Evolutionary conservation across 2,113 vertebrate species (phyloP).

Genomic region (Apeltes quadracus): DNA sequence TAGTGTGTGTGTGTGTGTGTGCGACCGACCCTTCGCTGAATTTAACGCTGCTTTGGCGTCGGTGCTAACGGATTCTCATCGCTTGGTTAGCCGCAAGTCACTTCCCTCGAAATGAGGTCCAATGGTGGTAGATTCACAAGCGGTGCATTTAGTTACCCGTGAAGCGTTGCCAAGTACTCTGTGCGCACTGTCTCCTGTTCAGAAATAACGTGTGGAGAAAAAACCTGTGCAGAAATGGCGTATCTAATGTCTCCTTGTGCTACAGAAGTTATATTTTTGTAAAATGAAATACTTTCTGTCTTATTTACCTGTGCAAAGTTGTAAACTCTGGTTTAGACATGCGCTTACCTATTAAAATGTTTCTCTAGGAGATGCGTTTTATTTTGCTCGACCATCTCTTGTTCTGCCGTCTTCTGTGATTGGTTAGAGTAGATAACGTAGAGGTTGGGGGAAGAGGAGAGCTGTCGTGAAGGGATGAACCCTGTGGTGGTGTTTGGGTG

Average conservation of each 20-base stretch:
- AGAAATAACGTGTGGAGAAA: constrained; percentile 18
- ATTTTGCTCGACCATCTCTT: constrained; percentile 7
- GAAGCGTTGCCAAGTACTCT: constrained; percentile 56
- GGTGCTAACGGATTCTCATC: constrained; percentile 16
- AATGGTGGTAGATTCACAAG: constrained; percentile 23
- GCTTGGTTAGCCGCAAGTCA: constrained; percentile 29
- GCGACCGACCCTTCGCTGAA: constrained; percentile 37
- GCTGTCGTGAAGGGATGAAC: constrained; percentile 24
- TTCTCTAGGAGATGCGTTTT: constrained; percentile 23
- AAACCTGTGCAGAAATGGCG: constrained; percentile 41
- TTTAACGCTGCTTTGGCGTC: constrained; percentile 35
- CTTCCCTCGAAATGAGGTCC: constrained; percentile 14
- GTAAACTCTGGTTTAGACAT: neutral
- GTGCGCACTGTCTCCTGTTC: constrained; percentile 16
- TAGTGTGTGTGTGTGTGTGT: constrained; percentile 1
- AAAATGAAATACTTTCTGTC: constrained; percentile 15
- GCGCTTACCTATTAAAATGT: constrained; percentile 18
- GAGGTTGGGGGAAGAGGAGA: neutral
- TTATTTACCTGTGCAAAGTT: constrained; percentile 33
- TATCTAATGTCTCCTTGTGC: constrained; percentile 59
- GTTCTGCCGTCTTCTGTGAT: neutral
- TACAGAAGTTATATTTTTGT: constrained; percentile 47
- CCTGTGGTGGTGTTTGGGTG: constrained; percentile 7
- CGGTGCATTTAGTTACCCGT: constrained; percentile 42
- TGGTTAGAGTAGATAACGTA: neutral